Base-by-base conservation (phyloP, 2,113 vertebrate species). In the Perca fluviatilis region DNA sequence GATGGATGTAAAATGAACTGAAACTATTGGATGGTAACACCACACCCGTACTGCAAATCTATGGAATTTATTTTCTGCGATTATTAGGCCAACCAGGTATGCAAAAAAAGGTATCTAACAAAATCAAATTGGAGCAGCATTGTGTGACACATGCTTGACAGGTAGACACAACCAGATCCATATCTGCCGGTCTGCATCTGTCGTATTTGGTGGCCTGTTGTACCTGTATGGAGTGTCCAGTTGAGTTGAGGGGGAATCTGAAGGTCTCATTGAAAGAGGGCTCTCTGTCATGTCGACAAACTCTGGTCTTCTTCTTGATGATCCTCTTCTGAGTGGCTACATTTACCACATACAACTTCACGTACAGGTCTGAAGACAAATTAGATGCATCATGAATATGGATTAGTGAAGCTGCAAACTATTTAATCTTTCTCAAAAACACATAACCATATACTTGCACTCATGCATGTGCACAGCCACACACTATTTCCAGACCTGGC, bases 261-360 rank as follows among this genome's bases (percentile, higher is more conserved):
- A 99, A 99, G 0, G 97, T 99, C 94, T 99, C 98, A n/a, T 99
- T 99, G 90, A 99, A 99, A 0, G 98, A 99, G 68, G 98, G 98
- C 67, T 99, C 98, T 88, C 98, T 93, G 92, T 99, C 98, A 77
- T 99, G 98, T 62, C 98, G 95, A 88, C 98, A 99, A 51, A 99
- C 97, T 92, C 98, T 95, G n/a, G 98, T 99, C 94, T 99, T 99
- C 94, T 99, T 99, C 96, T 99, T 99, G 82, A 99, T 97, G 84
- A 99, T 97, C 90, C 97, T 96, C 91, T 99, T 99, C 83, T 99
- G 98, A 8, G 97, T 99, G 75, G 98, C 96, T 72, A 99, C 95
- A 76, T 99, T 99, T 79, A 99, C 97, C 90, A 99, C 97, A 1
- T 99, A 99, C 62, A 99, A 89, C 94, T 99, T 99, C 91, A 99